Percentiles rank a stretch among this genome's conserved stretches.
phyloP scores from a whole-genome alignment of 2,113 vertebrate species.

The Montifringilla adamsi region DNA sequence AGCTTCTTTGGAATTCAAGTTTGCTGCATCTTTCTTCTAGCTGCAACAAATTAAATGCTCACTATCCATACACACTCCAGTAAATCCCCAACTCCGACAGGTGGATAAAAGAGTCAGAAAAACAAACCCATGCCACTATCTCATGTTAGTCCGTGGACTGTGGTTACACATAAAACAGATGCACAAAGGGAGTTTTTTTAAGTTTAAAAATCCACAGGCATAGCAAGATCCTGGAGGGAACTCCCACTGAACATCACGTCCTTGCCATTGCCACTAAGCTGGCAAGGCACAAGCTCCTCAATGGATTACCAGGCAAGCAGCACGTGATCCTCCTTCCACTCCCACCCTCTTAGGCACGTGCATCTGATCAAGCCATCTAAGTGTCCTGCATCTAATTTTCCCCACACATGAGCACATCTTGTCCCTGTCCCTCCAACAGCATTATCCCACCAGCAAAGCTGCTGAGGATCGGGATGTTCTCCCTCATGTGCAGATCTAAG shows the following conservation, averaged over 20 bases:
- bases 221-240: background rate
- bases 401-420: background rate
- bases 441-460: background rate
- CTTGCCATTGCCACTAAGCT: background rate
- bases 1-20: background rate
- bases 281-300: background rate
- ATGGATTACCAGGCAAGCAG: background rate
- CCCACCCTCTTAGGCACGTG: background rate
- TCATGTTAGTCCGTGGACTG: background rate
- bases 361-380: background rate
- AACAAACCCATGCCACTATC: background rate
- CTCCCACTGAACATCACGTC: background rate
- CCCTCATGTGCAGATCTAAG: accelerated
- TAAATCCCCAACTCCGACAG: background rate
- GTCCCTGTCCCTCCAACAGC: background rate
- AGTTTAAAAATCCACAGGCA: background rate
- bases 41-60: background rate
- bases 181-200: background rate
- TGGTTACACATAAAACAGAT: background rate
- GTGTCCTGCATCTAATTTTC: background rate
- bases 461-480: background rate
- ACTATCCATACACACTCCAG: background rate
- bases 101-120: background rate
- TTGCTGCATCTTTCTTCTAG: background rate
- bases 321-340: background rate